Evolutionary conservation across 1,140 invertebrate genomes (phyloP).

Genomic region (Drosophila subobscura): DNA sequence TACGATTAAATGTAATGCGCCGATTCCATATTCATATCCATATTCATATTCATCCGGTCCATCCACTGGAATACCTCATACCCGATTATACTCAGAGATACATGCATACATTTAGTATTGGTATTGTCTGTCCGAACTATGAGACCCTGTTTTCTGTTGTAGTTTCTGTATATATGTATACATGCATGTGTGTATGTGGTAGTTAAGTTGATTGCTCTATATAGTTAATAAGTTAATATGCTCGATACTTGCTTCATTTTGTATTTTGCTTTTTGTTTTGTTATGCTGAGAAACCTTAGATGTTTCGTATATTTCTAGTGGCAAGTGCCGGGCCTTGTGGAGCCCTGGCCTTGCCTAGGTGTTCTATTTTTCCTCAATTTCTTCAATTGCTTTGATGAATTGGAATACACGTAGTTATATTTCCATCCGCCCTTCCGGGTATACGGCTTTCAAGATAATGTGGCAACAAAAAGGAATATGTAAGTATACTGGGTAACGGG

Average conservation of each 20-base stretch:
- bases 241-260: conserved; percentile 34
- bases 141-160: conserved; percentile 16
- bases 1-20: conserved; percentile 46
- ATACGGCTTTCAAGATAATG: conserved; percentile 54
- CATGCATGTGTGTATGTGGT: conserved; percentile 55
- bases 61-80: not conserved
- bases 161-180: conserved; percentile 37
- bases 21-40: conserved; percentile 19
- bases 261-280: conserved; percentile 40
- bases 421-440: conserved; percentile 16
- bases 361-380: conserved; percentile 45
- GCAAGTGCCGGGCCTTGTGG: conserved; percentile 21
- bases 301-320: conserved; percentile 74
- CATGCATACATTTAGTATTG: conserved; percentile 1
- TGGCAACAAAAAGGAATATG: conserved; percentile 45
- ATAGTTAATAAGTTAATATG: conserved; percentile 59
- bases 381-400: conserved; percentile 81
- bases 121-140: conserved; percentile 43
- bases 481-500: conserved; percentile 39
- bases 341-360: conserved; percentile 49
- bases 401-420: conserved; percentile 79
- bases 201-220: conserved; percentile 53
- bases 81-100: conserved; percentile 27
- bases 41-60: conserved; percentile 4
- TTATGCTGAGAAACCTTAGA: conserved; percentile 76